These are phyloP conservation scores for Arvicola amphibius DNA, from an alignment of 2,797 vertebrate genomes.

Conservation along the genomic window DNA sequence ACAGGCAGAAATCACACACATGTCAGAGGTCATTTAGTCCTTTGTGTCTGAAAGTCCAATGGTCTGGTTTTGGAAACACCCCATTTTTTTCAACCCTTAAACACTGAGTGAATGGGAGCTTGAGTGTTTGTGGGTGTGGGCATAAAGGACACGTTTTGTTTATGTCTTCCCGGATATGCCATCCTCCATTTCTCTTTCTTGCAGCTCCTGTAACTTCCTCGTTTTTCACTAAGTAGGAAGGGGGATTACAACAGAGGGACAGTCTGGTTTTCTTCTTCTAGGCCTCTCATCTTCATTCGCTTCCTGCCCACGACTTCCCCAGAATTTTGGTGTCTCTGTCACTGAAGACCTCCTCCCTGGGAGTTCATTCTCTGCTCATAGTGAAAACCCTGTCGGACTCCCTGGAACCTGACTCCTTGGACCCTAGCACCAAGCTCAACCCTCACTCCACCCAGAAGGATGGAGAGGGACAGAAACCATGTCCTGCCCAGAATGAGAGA, in stretches of 20 bases:
- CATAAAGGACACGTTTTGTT: not conserved
- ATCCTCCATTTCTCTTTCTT: not conserved
- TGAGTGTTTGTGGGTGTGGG: not conserved
- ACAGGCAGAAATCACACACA: not conserved
- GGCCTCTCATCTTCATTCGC: not conserved
- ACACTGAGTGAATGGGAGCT: not conserved
- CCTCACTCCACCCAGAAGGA: not conserved
- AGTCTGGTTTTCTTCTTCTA: not conserved
- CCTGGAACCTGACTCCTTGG: too few relatives aligned
- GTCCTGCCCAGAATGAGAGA: not conserved
- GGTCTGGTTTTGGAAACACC: not conserved
- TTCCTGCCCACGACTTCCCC: not conserved
- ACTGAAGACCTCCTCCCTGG: too few relatives aligned
- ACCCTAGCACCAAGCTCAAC: not conserved
- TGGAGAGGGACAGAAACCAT: not conserved
- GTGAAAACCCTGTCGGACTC: not conserved
- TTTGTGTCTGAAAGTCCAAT: not conserved
- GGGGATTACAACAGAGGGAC: not conserved
- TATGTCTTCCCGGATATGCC: not conserved
- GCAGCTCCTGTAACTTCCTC: conserved; percentile 14
- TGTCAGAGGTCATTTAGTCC: not conserved
- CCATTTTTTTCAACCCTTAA: not conserved
- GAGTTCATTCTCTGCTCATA: not conserved
- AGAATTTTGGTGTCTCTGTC: not conserved
- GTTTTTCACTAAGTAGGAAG: not conserved